A percentile compares a stretch with the other conserved stretches of the same genome.
phyloP scores from a whole-genome alignment of 2,113 vertebrate genomes.

The Cynocephalus volans region DNA sequence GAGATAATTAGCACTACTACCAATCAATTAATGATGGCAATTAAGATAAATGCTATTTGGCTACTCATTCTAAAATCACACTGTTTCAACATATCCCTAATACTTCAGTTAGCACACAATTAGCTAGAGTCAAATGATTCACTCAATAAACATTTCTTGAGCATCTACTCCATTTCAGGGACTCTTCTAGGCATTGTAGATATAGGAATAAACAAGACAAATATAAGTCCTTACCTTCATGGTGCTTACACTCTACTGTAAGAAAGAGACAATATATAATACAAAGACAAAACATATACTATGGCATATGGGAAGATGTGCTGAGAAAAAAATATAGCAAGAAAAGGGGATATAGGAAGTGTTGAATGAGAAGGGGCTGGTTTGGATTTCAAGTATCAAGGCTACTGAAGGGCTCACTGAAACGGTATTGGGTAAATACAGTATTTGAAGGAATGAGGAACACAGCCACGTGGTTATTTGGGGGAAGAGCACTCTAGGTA shows the following conservation, averaged over 20 bases:
- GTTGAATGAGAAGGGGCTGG: background rate
- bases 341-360: background rate
- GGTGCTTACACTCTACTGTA: background rate
- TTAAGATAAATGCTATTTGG: conserved; percentile 17
- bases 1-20: background rate
- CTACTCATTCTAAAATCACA: background rate
- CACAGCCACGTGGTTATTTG: background rate
- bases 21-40: background rate
- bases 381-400: background rate
- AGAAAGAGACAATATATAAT: conserved; percentile 14
- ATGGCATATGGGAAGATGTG: background rate
- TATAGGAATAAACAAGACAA: background rate
- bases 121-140: conserved; percentile 7
- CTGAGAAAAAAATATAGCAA: background rate
- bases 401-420: background rate
- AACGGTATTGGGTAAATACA: background rate
- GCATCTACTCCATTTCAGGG: background rate
- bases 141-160: background rate
- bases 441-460: background rate
- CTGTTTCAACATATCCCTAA: background rate
- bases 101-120: conserved; percentile 27
- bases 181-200: background rate
- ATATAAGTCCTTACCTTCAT: background rate
- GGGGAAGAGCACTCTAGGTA: background rate
- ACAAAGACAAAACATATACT: background rate